Conservation (phyloP, 2,797 vertebrate genomes). For the Poeciliopsis infans region DNA sequence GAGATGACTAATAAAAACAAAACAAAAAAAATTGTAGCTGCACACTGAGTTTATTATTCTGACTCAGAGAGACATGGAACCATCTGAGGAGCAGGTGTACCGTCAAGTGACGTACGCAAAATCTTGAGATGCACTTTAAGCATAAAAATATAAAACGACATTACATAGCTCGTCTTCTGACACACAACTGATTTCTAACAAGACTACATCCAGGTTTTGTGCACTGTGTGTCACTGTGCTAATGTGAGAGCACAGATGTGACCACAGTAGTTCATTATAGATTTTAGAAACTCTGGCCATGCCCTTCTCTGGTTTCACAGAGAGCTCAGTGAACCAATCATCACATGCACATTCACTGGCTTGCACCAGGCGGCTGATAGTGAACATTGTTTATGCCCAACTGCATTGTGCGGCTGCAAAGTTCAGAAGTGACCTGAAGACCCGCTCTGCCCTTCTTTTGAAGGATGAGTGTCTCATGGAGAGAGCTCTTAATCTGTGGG, state of each 20-base stretch:
- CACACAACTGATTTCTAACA: background rate
- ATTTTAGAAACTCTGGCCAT: conserved; percentile 33
- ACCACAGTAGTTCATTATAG: conserved; percentile 45
- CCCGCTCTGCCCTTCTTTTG: conserved; percentile 16
- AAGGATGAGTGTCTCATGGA: conserved; percentile 3
- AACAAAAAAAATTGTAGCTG: conserved; percentile 17
- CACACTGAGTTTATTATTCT: conserved; percentile 53
- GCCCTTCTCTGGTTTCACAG: conserved; percentile 27
- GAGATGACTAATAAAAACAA: conserved; percentile 27
- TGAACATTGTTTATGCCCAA: conserved; percentile 40
- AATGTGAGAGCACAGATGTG: conserved; percentile 33
- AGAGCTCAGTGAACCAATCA: conserved; percentile 30
- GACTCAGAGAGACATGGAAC: conserved; percentile 62
- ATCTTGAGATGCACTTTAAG: conserved; percentile 38
- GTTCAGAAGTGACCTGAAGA: conserved; percentile 21
- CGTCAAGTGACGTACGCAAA: conserved; percentile 20
- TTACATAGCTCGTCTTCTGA: background rate
- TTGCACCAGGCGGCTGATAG: conserved; percentile 34
- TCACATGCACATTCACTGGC: conserved; percentile 5
- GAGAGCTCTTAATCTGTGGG: conserved; percentile 2
- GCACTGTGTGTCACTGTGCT: conserved; percentile 4
- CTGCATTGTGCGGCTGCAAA: conserved; percentile 10
- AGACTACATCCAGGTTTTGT: conserved; percentile 6
- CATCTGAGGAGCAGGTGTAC: conserved; percentile 55
- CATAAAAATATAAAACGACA: conserved; percentile 30